Evolutionary conservation across 2,797 vertebrate species (phyloP).

Genomic region (Thalassophryne amazonica): DNA sequence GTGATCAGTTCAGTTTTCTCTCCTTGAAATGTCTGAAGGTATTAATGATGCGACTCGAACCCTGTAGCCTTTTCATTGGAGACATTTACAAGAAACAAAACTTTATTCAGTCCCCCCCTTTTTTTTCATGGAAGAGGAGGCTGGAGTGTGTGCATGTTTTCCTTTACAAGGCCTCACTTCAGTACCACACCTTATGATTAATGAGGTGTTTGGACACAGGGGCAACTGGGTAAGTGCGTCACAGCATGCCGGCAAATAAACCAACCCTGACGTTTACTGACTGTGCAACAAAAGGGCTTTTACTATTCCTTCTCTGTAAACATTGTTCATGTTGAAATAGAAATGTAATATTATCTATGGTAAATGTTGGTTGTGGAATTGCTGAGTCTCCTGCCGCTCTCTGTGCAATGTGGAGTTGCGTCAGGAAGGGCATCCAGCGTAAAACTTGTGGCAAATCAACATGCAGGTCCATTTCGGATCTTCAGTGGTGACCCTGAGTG

Average conservation of each 20-base stretch:
- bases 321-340: background rate
- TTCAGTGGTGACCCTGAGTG: too few species aligned
- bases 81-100: constrained; percentile 10
- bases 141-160: constrained; percentile 28
- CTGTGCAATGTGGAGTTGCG: too few species aligned
- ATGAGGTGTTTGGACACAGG: constrained; percentile 64
- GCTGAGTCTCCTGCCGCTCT: too few species aligned
- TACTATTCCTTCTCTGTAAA: background rate
- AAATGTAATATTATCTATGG: background rate
- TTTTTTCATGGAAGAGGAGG: constrained; percentile 5
- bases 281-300: constrained; percentile 14
- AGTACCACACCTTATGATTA: constrained; percentile 71
- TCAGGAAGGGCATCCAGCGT: too few species aligned
- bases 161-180: constrained; percentile 49
- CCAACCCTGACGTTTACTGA: constrained; percentile 38
- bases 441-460: too few species aligned
- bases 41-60: too few species aligned
- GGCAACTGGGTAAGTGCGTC: constrained; percentile 43
- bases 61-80: too few species aligned
- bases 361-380: too few species aligned
- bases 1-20: background rate
- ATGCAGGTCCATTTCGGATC: too few species aligned
- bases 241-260: constrained; percentile 46
- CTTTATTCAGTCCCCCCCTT: background rate
- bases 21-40: too few species aligned